Evolutionary conservation across 2,113 vertebrate species (phyloP), one percentile per base, ranked within the genome.

Genomic region (Strix uralensis): DNA sequence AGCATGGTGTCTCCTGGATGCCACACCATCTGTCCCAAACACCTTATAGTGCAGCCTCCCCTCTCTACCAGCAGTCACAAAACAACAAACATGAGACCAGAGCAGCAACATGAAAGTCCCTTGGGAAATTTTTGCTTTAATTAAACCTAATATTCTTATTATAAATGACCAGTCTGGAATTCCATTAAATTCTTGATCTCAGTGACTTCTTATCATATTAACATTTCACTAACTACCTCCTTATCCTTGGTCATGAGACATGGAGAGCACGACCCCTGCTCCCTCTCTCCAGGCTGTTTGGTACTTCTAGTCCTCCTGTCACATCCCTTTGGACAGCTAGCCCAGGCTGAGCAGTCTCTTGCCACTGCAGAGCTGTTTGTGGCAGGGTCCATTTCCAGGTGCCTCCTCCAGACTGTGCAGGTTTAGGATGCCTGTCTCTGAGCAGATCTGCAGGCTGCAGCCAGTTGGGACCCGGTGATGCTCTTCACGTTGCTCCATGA

Each of bases 401-500:
- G 38, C 38, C 15, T 63, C 27, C 44, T 77, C 13, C 83, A 73
- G 9, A 15, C 66, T 7, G 26, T 4, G 71, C 36, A 75, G 62
- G 17, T 15, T 55, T 21, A 27, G 25, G 30, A 21, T 3, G 1
- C 21, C 20, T 4, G 2, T 10, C 22, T 27, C 44, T 55, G 57
- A 59, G 36, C 26, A 15, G 30, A 15, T 5, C 46, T 58, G 47
- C 46, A 72, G 46, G 47, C 32, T 86, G 52, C 54, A 65, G 15
- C 32, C 75, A 51, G 58, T 1, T 0, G 4, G 16, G 26, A 25
- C 32, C 22, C 62, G 34, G 77, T 46, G 61, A 30, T 59, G n/a
- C 29, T 61, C 65, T 51, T 57, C 49, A 17, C 0, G 0, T 26
- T 13, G 2, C 17, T 36, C 52, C 1, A 0, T 40, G 67, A 18